A percentile compares a stretch with the other conserved stretches of the same genome.
Conservation (phyloP, 2,888 invertebrate genomes). For the Acronicta psi region DNA sequence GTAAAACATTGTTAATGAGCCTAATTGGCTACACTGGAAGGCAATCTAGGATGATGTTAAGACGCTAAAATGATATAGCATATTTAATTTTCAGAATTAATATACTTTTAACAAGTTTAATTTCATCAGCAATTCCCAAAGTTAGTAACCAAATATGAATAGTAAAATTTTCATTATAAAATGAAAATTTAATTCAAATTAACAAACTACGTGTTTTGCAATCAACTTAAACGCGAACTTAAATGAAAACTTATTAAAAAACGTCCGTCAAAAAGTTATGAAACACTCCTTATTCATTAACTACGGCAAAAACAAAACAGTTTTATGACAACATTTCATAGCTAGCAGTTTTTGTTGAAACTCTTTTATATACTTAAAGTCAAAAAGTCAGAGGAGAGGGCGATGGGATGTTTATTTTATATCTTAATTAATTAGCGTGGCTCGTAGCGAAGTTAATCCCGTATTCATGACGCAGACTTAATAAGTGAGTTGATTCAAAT, state of each 20-base stretch:
- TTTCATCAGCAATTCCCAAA: slow-evolving; percentile 22
- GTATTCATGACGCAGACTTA: slow-evolving; percentile 65
- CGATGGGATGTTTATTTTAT: slow-evolving; percentile 58
- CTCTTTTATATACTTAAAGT: slow-evolving; percentile 51
- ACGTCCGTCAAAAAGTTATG: slow-evolving; percentile 41
- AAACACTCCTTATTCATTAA: slow-evolving; percentile 46
- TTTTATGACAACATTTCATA: slow-evolving; percentile 36
- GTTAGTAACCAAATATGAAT: slow-evolving; percentile 39
- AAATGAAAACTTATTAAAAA: slow-evolving; percentile 34
- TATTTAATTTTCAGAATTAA: too few species aligned
- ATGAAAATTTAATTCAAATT: slow-evolving; percentile 5
- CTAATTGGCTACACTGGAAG: too few species aligned
- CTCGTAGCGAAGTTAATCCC: slow-evolving; percentile 53
- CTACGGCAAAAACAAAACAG: slow-evolving; percentile 45
- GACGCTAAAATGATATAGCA: too few species aligned
- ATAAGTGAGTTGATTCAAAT: slow-evolving; percentile 67
- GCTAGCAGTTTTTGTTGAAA: slow-evolving; percentile 36
- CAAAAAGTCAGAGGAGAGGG: slow-evolving; percentile 44
- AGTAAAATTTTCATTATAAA: slow-evolving; percentile 25
- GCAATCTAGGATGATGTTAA: too few species aligned
- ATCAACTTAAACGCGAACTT: slow-evolving; percentile 30
- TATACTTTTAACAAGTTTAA: slow-evolving; percentile 31
- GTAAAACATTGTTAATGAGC: too few species aligned
- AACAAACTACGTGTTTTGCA: slow-evolving; percentile 30
- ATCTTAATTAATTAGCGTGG: slow-evolving; percentile 64